A percentile compares a stretch with the other conserved stretches of the same genome.
Conservation (phyloP, 2,888 invertebrate genomes). For the Griposia aprilina region DNA sequence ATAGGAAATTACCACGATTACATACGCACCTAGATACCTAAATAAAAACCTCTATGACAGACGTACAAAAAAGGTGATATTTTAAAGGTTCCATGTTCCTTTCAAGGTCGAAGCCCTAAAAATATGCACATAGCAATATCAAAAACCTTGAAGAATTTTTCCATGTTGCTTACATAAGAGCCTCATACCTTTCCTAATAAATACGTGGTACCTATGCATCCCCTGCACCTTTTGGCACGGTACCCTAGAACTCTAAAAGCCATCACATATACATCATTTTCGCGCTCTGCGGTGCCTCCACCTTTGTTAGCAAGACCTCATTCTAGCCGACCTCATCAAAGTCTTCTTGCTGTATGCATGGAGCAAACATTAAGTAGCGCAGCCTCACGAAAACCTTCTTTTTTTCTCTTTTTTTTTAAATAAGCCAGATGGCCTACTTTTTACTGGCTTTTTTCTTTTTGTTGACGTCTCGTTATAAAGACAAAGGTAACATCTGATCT, state of each 20-base stretch:
- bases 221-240: constrained; percentile 43
- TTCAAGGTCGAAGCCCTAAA: neutral
- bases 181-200: neutral
- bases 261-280: constrained; percentile 51
- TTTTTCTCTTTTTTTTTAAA: constrained; percentile 41
- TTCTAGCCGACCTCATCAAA: constrained; percentile 72
- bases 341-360: constrained; percentile 61
- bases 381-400: constrained; percentile 38
- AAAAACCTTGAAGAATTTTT: neutral
- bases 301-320: constrained; percentile 69
- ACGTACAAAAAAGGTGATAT: neutral
- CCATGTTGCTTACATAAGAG: constrained; percentile 33
- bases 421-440: constrained; percentile 66
- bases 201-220: neutral
- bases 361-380: constrained; percentile 67
- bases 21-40: too few species aligned
- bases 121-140: neutral
- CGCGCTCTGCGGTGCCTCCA: constrained; percentile 35
- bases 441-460: constrained; percentile 40
- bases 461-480: constrained; percentile 58
- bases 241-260: constrained; percentile 36
- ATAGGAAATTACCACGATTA: too few species aligned
- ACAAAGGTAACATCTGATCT: constrained; percentile 43
- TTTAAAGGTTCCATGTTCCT: neutral
- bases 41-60: neutral